These are phyloP conservation scores for Poeciliopsis prolifica DNA, from an alignment of 2,113 vertebrate species.

Conservation along the genomic window DNA sequence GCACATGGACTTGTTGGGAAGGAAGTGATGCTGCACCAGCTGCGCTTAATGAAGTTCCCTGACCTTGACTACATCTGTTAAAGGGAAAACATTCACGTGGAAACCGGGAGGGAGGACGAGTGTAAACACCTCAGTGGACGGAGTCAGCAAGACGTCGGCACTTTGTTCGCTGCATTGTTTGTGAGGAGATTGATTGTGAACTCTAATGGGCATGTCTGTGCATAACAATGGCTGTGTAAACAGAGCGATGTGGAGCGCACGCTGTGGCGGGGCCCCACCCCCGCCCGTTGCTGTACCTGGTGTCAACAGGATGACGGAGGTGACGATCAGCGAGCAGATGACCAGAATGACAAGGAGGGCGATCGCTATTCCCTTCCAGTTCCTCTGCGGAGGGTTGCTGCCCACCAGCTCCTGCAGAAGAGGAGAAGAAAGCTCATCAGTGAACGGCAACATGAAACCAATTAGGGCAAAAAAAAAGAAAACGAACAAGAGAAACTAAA, in stretches of 20 bases:
- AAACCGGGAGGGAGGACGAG: conserved; percentile 8
- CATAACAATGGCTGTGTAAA: conserved; percentile 57
- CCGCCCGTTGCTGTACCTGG: conserved; percentile 84
- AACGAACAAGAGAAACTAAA: neutral
- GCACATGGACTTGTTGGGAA: conserved; percentile 11
- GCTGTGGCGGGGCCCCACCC: neutral
- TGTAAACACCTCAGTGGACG: conserved; percentile 20
- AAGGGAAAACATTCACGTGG: conserved; percentile 7
- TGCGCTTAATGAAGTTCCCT: conserved; percentile 26
- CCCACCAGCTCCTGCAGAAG: conserved; percentile 94
- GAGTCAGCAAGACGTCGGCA: conserved; percentile 1
- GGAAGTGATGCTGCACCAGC: conserved; percentile 13
- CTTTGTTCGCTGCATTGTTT: conserved; percentile 27
- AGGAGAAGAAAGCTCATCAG: conserved; percentile 44
- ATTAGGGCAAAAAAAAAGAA: neutral
- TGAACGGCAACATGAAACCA: conserved; percentile 5
- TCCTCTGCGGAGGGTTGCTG: conserved; percentile 96
- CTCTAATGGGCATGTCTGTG: conserved; percentile 53
- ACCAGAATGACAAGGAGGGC: conserved; percentile 98
- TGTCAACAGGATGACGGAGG: conserved; percentile 97
- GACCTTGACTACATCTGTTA: conserved; percentile 52
- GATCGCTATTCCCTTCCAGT: conserved; percentile 99
- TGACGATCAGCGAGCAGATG: conserved; percentile 99
- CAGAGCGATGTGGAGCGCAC: conserved; percentile 22
- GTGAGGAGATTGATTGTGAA: conserved; percentile 40